Base-by-base conservation (phyloP, 2,888 invertebrate species). In the Nymphalis polychloros region DNA sequence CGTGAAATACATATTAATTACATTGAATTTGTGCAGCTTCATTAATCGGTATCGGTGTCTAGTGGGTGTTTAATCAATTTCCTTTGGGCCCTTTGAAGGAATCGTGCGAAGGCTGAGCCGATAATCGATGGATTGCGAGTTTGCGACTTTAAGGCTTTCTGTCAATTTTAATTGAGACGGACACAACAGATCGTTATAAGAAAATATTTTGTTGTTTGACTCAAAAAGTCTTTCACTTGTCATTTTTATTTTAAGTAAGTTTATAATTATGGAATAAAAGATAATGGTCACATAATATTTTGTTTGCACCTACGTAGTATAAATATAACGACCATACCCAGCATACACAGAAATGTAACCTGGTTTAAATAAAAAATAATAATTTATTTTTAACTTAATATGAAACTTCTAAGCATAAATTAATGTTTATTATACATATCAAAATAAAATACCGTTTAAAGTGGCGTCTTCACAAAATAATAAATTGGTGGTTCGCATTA, bases 11-110 rank as follows among this genome's bases (percentile, higher is more conserved):
- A 60, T 60, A 35, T 27, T 49, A 59, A 64, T 63, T 46, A 49
- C 50, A n/a, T 59, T 50, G 64, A 69, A 68, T 70, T 73, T 73
- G 61, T 73, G 68, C 10, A 62, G 73, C 68, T 73, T 71, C 67
- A 61, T 65, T 69, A 67, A 49, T 63, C 65, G 59, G 41, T 65
- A 62, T 68, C 61, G 48, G 23, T 68, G 69, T 68, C 64, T 64
- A 57, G 35, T 70, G 60, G 61, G 59, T 59, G 53, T 70, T 60
- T 59, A 67, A 72, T 65, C 70, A 70, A 63, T 68, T 70, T 64
- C 64, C 67, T 70, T 41, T 55, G 64, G 69, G 52, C 46, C 66
- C 64, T 64, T 69, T 64, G 61, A 70, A 68, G 62, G 13, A 65
- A 60, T 62, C 63, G 50, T 23, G 23, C 23, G 16, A 35, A 53